A percentile compares a stretch with the other conserved stretches of the same genome.
Evolutionary conservation across 1,140 invertebrate species (phyloP).

Genomic region (Drosophila bocqueti): DNA sequence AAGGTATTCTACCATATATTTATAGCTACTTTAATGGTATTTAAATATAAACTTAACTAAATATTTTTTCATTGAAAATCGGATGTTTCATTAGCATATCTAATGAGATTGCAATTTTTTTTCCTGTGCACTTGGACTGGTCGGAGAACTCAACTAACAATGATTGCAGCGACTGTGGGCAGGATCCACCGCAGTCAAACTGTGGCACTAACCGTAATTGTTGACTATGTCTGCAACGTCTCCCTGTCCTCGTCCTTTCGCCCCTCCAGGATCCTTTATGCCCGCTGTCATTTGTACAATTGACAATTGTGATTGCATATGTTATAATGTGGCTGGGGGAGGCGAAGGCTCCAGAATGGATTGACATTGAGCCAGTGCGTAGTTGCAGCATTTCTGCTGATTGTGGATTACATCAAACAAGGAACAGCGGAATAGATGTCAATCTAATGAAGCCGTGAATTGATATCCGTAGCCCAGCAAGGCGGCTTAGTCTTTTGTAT

Average conservation of each 20-base stretch:
- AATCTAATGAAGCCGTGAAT: slow-evolving; percentile 28
- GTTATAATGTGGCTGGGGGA: slow-evolving; percentile 55
- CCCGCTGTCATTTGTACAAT: slow-evolving; percentile 75
- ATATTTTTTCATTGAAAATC: no score
- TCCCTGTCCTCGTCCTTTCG: not conserved
- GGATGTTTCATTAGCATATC: not conserved
- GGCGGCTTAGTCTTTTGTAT: not conserved
- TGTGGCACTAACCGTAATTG: slow-evolving; percentile 80
- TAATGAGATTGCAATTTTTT: not conserved
- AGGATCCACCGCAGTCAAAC: slow-evolving; percentile 64
- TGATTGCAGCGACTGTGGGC: slow-evolving; percentile 52
- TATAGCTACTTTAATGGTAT: no score
- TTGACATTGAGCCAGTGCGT: slow-evolving; percentile 61
- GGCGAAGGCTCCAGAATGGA: slow-evolving; percentile 1
- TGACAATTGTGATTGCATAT: slow-evolving; percentile 81
- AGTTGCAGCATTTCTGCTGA: slow-evolving; percentile 54
- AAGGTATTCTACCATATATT: not conserved
- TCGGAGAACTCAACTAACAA: slow-evolving; percentile 50
- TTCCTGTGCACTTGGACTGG: slow-evolving; percentile 16
- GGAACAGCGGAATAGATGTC: slow-evolving; percentile 43
- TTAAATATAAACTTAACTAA: not conserved
- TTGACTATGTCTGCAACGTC: slow-evolving; percentile 64
- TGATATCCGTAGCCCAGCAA: not conserved
- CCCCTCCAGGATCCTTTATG: slow-evolving; percentile 15
- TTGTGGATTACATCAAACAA: slow-evolving; percentile 58